Evolutionary conservation across 2,888 invertebrate species (phyloP).

Genomic region (Axea sp.): DNA sequence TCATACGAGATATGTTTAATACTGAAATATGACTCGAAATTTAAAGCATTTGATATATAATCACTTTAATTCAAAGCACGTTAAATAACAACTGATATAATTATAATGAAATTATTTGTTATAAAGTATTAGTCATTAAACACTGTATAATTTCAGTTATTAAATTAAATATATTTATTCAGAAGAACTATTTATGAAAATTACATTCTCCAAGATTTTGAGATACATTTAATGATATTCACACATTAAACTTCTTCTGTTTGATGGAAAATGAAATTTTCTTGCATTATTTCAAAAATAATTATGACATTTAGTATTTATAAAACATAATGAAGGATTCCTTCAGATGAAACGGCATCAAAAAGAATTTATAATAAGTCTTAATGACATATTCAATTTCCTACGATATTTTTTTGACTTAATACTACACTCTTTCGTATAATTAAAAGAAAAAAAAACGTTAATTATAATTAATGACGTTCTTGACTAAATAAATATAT

Average conservation of each 20-base stretch:
- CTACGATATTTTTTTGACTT: neutral
- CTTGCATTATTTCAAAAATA: neutral
- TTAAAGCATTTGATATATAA: too few species aligned
- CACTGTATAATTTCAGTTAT: too few species aligned
- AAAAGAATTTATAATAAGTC: constrained; percentile 5
- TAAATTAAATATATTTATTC: too few species aligned
- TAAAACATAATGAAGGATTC: neutral
- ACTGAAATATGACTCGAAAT: too few species aligned
- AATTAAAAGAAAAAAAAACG: neutral
- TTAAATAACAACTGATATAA: too few species aligned
- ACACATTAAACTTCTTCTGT: neutral
- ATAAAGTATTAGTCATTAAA: too few species aligned
- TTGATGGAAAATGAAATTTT: neutral
- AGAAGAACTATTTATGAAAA: too few species aligned
- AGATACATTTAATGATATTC: too few species aligned
- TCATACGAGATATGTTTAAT: too few species aligned
- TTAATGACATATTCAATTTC: constrained; percentile 1
- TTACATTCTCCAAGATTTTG: too few species aligned
- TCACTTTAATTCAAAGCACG: too few species aligned
- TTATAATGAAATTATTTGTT: too few species aligned
- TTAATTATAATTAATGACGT: constrained; percentile 4
- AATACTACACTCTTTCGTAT: neutral
- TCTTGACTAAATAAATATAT: constrained; percentile 9
- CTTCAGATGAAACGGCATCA: neutral
- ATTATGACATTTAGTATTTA: constrained; percentile 2